phyloP scores from a whole-genome alignment of 2,888 invertebrate genomes.

The Apamea sordens region DNA sequence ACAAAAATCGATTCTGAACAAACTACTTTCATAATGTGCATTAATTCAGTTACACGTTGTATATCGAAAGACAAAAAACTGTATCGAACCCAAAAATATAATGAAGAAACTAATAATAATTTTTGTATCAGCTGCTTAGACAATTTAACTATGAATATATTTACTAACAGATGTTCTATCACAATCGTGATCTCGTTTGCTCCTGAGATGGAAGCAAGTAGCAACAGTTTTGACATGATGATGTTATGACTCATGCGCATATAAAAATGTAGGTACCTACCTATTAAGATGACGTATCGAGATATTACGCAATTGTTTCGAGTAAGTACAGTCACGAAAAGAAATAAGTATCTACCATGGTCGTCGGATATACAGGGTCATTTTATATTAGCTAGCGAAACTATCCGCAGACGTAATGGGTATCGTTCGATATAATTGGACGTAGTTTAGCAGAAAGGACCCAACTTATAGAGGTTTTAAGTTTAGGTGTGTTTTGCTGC shows the following conservation, averaged over 20 bases:
- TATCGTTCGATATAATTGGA: too few species aligned
- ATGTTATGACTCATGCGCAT: constrained; percentile 60
- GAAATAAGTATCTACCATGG: background rate
- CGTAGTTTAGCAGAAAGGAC: too few species aligned
- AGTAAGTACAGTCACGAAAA: background rate
- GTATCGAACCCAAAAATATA: background rate
- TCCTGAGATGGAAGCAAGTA: constrained; percentile 53
- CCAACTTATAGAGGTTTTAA: too few species aligned
- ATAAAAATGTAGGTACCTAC: constrained; percentile 40
- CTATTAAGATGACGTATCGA: constrained; percentile 35
- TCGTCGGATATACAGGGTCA: background rate
- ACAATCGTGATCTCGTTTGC: constrained; percentile 48
- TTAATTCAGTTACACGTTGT: background rate
- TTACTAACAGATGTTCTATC: constrained; percentile 59
- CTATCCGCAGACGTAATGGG: background rate
- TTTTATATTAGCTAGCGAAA: background rate
- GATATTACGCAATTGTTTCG: constrained; percentile 33
- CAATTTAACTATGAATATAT: constrained; percentile 46
- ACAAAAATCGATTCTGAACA: too few species aligned
- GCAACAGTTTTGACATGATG: constrained; percentile 44
- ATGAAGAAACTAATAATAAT: constrained; percentile 6
- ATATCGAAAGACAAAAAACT: background rate
- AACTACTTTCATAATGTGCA: too few species aligned
- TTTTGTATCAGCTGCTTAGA: constrained; percentile 22
- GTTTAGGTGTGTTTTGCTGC: too few species aligned